Evolutionary conservation across 2,113 vertebrate species (phyloP), one percentile per base, ranked within the genome.

Genomic region (Nyctereutes procyonoides): DNA sequence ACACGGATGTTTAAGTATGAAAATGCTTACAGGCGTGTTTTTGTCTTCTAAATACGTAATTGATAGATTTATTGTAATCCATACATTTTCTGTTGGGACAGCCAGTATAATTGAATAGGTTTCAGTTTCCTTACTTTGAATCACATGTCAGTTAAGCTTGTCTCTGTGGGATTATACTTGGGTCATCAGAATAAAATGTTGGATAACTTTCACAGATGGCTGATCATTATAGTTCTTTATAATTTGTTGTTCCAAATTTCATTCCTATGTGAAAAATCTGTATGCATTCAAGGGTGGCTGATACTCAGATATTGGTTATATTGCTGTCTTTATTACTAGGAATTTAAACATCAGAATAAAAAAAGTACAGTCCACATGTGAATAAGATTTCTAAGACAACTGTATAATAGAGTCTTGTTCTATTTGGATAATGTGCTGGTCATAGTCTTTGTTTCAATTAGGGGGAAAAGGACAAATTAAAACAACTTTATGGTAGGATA

Each of bases 331-430:
- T 93, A 58, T 95, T 90, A 87, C 95, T 13, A 63, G 56, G 56
- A 95, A 80, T 56, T 93, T 77, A 83, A 95, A 92, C 87, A 55
- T n/a, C 28, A 90, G 22, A 90, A 62, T 93, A 86, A 71, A 81
- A 81, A 73, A 88, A 9, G 69, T 84, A 43, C 4, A 92, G 28
- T 84, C 19, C 8, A 35, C 73, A 38, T 53, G 13, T 96, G 48
- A 96, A 13, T 30, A 95, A 89, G 51, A 69, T 55, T 87, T 95
- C n/a, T 82, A 84, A 90, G 38, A 56, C 62, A 91, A 14, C 58
- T 93, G n/a, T 43, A 14, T 92, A 65, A 53, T 88, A 73, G 35
- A 77, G 35, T 20, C 19, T 92, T 85, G 8, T 83, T 95, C 35
- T 90, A 1, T 96, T 74, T 94, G 55, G 88, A 74, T 85, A 35